Conservation (phyloP, 2,888 invertebrate genomes). For the Cosmopolites sordidus region DNA sequence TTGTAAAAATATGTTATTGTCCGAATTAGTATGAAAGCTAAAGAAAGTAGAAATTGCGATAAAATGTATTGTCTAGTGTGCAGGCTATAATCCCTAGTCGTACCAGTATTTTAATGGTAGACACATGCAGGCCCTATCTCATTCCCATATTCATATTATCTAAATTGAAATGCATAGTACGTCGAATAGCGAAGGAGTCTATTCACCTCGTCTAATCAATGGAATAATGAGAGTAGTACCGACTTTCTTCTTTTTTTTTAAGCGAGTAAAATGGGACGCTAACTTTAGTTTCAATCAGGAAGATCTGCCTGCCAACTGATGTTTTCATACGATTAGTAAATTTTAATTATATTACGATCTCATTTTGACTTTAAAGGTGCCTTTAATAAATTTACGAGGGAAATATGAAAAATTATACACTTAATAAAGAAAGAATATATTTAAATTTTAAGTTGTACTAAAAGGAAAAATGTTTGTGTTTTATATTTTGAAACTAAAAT, state of each 20-base stretch:
- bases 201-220: conserved; percentile 20
- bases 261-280: neutral
- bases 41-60: neutral
- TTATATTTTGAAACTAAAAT: no score
- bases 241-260: conserved; percentile 20
- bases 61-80: neutral
- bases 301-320: no score
- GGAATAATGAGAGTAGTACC: conserved; percentile 5
- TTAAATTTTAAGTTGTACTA: no score
- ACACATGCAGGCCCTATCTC: conserved; percentile 21
- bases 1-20: no score
- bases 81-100: conserved; percentile 13
- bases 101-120: conserved; percentile 22
- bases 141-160: conserved; percentile 24
- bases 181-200: conserved; percentile 12
- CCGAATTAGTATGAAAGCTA: neutral
- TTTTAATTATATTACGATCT: no score
- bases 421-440: no score
- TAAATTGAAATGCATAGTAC: conserved; percentile 22
- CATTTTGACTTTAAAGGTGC: no score
- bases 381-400: no score
- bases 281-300: no score
- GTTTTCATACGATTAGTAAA: no score
- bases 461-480: no score
- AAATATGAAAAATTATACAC: no score